Base-by-base conservation (phyloP, 2,797 vertebrate genomes). In the Anisognathus igniventris region DNA sequence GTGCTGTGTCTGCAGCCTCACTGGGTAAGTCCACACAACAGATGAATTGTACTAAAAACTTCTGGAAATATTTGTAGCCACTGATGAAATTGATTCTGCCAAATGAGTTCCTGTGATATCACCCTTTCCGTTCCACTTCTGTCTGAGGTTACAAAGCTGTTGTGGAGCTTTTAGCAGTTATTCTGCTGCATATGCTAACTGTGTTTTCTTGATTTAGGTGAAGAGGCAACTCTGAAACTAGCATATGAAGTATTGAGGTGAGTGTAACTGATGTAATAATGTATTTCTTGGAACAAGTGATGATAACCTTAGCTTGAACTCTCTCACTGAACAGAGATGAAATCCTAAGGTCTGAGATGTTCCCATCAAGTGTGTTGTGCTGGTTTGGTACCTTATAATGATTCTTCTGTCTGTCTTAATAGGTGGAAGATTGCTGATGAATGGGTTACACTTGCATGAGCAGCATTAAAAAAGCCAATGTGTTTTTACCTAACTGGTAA, bases 321-420 rank as follows among this genome's bases (percentile, higher is more conserved):
- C 98, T 98, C 98, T 98, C 96, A 96, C 98, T 98, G 98, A 98
- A 81, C 11, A 82, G 91, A 98, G 98, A 98, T 98, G 98, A 97
- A 66, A 88, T 61, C 60, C 76, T 95, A 96, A 97, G 96, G 93
- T 98, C 98, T 98, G 98, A 98, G 79, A 94, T 95, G 86, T 96
- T 97, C 91, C 81, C 6, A 30, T 73, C 21, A 60, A 48, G 12
- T 58, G 50, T 20, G 15, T 39, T 95, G 7, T 67, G 8, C 30
- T 61, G 10, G 5, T 68, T 68, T 68, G 35, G 11, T 88, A 14
- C 35, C 56, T 73, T 81, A 47, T 6, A 54, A 45, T 18, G 3
- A 11, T 89, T 88, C 12, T 61, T 80, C 2, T 14, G 2, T 94
- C 44, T 92, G 31, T 74, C 28, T 62, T 83, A 53, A 58, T 82